These are phyloP conservation scores for Pocillopora damicornis DNA, from an alignment of 64 coral and sea anemone genomes.

Conservation along the genomic window DNA sequence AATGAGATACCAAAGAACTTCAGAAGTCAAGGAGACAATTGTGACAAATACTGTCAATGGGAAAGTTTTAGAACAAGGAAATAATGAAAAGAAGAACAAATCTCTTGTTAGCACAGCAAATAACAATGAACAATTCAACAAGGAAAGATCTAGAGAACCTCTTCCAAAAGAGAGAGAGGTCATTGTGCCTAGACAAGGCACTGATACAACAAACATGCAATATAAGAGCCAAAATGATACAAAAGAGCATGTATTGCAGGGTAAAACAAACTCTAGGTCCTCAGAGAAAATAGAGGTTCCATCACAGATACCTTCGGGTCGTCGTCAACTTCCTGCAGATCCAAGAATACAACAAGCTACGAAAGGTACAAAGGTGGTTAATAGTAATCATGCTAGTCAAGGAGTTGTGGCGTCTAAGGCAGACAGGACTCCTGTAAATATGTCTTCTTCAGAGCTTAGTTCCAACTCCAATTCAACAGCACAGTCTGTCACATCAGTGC, in stretches of 20 bases:
- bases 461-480: neutral
- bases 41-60: neutral
- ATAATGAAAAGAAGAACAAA: slow-evolving; percentile 18
- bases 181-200: neutral
- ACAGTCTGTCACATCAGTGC: neutral
- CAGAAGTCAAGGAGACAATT: neutral
- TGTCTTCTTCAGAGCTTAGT: neutral
- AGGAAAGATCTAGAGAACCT: neutral
- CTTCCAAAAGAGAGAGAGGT: neutral
- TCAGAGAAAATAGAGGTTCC: neutral
- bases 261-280: neutral
- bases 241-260: neutral
- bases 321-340: slow-evolving; percentile 11
- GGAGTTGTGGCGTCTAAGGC: neutral
- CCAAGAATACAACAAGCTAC: neutral
- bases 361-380: neutral
- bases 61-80: neutral
- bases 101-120: neutral
- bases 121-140: neutral
- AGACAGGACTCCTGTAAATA: neutral
- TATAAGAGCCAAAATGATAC: neutral
- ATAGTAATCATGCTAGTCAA: neutral
- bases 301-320: neutral
- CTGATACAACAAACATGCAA: slow-evolving; percentile 11
- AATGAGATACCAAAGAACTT: slow-evolving; percentile 5